Conservation (phyloP, 2,113 vertebrate genomes). For the Aptenodytes patagonicus region DNA sequence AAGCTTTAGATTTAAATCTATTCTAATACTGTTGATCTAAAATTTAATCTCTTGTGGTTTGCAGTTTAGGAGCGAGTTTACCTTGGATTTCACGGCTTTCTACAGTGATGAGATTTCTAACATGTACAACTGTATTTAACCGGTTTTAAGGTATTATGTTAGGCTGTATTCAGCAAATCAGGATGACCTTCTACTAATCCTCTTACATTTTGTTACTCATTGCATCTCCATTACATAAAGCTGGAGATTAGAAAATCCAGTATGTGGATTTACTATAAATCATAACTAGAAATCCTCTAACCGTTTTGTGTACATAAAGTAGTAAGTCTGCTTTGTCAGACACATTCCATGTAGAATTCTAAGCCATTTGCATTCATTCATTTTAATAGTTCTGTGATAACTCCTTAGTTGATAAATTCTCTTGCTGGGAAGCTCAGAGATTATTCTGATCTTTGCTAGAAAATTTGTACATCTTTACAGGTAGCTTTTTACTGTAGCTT, state of each 20-base stretch:
- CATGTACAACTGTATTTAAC: not conserved
- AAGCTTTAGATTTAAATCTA: not conserved
- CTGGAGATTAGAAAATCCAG: conserved; percentile 34
- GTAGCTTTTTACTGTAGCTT: not conserved
- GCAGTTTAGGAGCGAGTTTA: not conserved
- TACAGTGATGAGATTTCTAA: not conserved
- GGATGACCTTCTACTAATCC: conserved; percentile 49
- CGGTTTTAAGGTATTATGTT: not conserved
- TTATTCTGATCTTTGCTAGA: not conserved
- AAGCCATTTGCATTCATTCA: not conserved
- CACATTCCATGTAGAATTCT: not conserved
- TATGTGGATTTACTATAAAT: conserved; percentile 23
- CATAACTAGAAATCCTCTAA: conserved; percentile 25
- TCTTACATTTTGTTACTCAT: conserved; percentile 22
- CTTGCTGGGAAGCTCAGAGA: not conserved
- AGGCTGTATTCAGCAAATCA: not conserved
- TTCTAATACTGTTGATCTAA: not conserved
- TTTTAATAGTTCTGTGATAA: not conserved
- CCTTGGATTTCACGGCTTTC: not conserved
- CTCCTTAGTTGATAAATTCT: not conserved
- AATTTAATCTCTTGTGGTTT: not conserved
- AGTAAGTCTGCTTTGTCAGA: not conserved
- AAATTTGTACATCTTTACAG: not conserved
- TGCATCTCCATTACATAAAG: conserved; percentile 44
- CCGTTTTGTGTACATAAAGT: not conserved